Evolutionary conservation across 1,140 invertebrate genomes (phyloP), one percentile per base, ranked within the genome.

Genomic region (Potamilus streckersoni): DNA sequence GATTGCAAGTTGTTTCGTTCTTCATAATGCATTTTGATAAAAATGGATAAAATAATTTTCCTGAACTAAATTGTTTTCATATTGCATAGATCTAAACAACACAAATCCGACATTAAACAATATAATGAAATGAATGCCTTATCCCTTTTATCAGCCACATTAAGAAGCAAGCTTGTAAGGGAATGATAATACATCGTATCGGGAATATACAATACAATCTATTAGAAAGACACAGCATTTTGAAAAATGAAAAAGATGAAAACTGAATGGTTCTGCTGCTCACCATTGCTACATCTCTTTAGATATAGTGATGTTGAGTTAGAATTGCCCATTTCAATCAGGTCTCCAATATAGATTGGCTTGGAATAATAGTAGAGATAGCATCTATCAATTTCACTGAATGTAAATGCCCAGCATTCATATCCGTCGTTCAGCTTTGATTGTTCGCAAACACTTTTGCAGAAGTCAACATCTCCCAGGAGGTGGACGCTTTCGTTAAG

Each of bases 401-500:
- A 77, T 16, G 69, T 77, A 31, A 72, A 72, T 5, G 69, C 75
- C 75, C 75, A 77, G 59, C 75, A 77, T 58, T 77, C 75, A 27
- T 55, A 63, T 0, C 70, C 75, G 49, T 72, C 69, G 23, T 61
- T 69, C 4, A 77, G 70, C 23, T 68, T 19, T 14, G 75, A 77
- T 49, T 72, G 69, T 8, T 57, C 65, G 58, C 75, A 77, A 3
- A 77, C 63, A 12, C 69, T 64, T 59, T 77, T 66, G 27, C 75
- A 77, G 69, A 63, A 63, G 19, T 61, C 38, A 14, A 72, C 27
- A 15, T 68, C 64, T 49, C 64, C 65, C 17, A 66, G 23, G 8
- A 77, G 75, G 58, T 77, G 75, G 16, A 77, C 70, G 3, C 70
- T 69, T 17, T 72, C 69, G 31, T 73, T 73, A 14, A 72, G 15